Percentiles rank a stretch among this genome's conserved stretches.
Conservation (phyloP, 2,888 invertebrate species). For the Drosophila nr. perissopoda region DNA sequence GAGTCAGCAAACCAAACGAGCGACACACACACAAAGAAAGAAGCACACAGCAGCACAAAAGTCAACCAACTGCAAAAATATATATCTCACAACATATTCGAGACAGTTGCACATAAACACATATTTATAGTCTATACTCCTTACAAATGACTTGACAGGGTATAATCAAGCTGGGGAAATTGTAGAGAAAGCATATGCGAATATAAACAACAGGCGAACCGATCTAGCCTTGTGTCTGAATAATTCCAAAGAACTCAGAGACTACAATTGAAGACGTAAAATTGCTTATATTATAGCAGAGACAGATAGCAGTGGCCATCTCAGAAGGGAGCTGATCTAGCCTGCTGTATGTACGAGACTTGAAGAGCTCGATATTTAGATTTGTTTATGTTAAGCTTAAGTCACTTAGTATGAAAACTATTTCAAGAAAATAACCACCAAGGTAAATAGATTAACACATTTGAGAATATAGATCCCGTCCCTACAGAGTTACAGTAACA, state of each 20-base stretch:
- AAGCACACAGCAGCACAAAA: constrained; percentile 42
- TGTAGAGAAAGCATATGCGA: neutral
- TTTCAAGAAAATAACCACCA: too few species aligned
- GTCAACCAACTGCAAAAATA: constrained; percentile 78
- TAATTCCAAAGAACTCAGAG: neutral
- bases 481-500: neutral
- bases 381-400: neutral
- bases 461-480: too few species aligned
- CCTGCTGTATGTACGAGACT: too few species aligned
- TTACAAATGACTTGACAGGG: neutral
- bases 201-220: neutral
- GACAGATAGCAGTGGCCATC: neutral
- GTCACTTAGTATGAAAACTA: too few species aligned
- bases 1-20: constrained; percentile 77
- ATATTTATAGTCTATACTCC: constrained; percentile 1
- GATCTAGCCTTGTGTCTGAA: neutral
- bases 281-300: neutral
- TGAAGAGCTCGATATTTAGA: neutral
- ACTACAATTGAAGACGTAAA: neutral
- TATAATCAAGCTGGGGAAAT: neutral
- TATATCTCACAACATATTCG: constrained; percentile 60
- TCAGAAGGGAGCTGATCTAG: neutral
- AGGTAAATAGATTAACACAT: too few species aligned
- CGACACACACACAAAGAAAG: constrained; percentile 38
- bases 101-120: constrained; percentile 16